Percentiles rank a stretch among this genome's conserved stretches.
Evolutionary conservation across 2,113 vertebrate genomes (phyloP).

Genomic region (Oreochromis aureus): DNA sequence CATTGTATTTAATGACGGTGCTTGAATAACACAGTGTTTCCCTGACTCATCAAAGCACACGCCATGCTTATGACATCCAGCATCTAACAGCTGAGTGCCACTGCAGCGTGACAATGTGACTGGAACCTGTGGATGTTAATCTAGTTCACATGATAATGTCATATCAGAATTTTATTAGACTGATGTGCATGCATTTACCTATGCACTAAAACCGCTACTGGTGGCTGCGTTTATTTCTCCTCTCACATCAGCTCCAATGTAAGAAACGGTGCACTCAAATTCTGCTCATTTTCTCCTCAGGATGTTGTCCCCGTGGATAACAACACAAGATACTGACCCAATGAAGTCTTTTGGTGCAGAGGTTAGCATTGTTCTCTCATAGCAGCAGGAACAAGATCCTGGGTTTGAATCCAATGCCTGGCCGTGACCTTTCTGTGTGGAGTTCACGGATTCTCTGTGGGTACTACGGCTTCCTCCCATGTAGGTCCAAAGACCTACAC

Average conservation of each 20-base stretch:
- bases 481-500: not conserved
- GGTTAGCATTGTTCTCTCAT: not conserved
- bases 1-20: not conserved
- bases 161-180: not conserved
- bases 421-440: not conserved
- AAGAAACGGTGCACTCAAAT: not conserved
- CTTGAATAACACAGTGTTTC: not conserved
- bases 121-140: not conserved
- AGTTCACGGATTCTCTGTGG: not conserved
- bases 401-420: not conserved
- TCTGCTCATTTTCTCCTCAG: not conserved
- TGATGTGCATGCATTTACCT: not conserved
- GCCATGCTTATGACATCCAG: not conserved
- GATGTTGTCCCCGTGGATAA: not conserved
- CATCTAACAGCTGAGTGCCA: not conserved
- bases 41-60: not conserved
- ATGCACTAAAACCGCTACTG: not conserved
- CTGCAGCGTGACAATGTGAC: not conserved
- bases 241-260: fast-evolving
- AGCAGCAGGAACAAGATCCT: not conserved
- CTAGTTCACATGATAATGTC: not conserved
- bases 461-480: not conserved
- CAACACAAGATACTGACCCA: fast-evolving
- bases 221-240: not conserved
- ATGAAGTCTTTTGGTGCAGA: not conserved